Conservation (phyloP, 2,888 invertebrate genomes). For the Aleiodes leptofemur region DNA sequence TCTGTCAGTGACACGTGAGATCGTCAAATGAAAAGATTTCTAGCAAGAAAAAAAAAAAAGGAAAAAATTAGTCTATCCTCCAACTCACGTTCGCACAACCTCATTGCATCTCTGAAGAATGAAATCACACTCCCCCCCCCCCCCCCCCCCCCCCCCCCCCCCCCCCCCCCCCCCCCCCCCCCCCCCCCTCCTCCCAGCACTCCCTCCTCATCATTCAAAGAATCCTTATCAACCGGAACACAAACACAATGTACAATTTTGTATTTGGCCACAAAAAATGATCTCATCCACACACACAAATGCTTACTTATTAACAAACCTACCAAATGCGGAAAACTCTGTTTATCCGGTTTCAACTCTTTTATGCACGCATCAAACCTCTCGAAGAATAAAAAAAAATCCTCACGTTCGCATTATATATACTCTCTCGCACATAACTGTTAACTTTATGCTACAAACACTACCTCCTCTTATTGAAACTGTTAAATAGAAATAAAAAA, state of each 20-base stretch:
- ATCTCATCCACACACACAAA: neutral
- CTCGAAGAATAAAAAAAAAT: slow-evolving; percentile 4
- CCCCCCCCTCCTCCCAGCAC: neutral
- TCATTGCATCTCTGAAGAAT: slow-evolving; percentile 13
- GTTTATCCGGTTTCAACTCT: neutral
- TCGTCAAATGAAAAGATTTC: neutral
- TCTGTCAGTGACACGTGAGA: slow-evolving; percentile 23
- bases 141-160: too few species aligned
- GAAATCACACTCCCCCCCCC: neutral
- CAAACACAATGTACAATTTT: slow-evolving; percentile 5
- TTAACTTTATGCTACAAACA: slow-evolving; percentile 19
- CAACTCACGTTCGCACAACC: slow-evolving; percentile 3
- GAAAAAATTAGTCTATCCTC: neutral
- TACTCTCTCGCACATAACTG: slow-evolving; percentile 23
- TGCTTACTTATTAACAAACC: too few species aligned
- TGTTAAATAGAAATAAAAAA: slow-evolving; percentile 3
- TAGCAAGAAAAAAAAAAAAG: neutral
- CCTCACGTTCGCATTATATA: slow-evolving; percentile 32
- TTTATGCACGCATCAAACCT: slow-evolving; percentile 15
- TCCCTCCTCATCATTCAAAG: too few species aligned
- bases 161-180: neutral
- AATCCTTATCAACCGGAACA: slow-evolving; percentile 26
- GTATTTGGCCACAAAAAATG: slow-evolving; percentile 4
- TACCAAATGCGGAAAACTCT: slow-evolving; percentile 27
- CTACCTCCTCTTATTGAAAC: neutral